phyloP scores from a whole-genome alignment of 1,140 invertebrate genomes.

The Ceratina japonica region DNA sequence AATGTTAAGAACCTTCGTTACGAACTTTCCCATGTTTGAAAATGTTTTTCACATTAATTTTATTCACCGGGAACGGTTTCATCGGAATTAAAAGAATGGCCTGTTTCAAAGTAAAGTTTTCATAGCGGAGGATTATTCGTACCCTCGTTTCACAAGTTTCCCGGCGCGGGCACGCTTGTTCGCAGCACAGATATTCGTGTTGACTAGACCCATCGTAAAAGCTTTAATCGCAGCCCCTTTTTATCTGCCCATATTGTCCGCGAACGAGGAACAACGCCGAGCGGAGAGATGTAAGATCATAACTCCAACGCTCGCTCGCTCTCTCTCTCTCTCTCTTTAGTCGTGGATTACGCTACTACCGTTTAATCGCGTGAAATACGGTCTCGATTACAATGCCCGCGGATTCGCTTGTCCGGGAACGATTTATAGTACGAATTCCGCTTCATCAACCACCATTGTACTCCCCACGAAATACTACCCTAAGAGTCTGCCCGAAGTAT shows the following conservation, averaged over 20 bases:
- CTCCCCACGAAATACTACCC: too few species aligned
- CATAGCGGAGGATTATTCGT: too few species aligned
- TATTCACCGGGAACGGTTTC: too few species aligned
- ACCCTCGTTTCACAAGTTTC: neutral
- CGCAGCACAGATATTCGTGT: neutral
- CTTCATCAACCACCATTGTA: neutral
- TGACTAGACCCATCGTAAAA: neutral
- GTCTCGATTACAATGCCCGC: constrained; percentile 29
- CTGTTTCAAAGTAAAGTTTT: too few species aligned
- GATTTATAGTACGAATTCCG: neutral
- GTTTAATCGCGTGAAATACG: constrained; percentile 10
- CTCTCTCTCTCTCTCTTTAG: neutral
- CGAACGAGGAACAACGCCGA: neutral
- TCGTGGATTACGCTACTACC: constrained; percentile 22
- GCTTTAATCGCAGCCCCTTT: neutral
- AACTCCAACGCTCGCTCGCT: neutral
- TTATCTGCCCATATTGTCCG: neutral
- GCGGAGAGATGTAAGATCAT: neutral
- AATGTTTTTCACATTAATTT: too few species aligned
- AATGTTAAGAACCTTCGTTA: neutral
- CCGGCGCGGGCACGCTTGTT: neutral
- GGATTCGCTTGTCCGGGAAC: neutral
- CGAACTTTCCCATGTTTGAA: too few species aligned
- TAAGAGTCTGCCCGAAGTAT: too few species aligned
- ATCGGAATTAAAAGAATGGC: too few species aligned